phyloP scores from a whole-genome alignment of 1,140 invertebrate genomes.

The Sinella curviseta region DNA sequence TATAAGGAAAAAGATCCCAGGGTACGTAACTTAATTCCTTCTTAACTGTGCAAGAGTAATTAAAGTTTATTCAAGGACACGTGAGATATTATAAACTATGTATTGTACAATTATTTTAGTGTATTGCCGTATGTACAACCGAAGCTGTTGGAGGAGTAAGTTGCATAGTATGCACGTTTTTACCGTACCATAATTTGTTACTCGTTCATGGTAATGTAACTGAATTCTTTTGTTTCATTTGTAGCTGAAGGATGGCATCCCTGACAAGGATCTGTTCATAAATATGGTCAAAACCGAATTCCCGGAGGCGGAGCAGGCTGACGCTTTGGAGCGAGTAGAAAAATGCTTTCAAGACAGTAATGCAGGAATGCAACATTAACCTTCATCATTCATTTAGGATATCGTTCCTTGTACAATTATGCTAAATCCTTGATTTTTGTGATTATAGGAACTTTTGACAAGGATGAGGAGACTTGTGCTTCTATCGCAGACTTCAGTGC shows the following conservation, averaged over 20 bases:
- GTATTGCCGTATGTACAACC: slow-evolving; percentile 1
- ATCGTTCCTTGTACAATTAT: background rate
- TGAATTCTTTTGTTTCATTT: background rate
- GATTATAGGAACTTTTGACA: slow-evolving; percentile 20
- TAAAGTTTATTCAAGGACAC: too few species aligned
- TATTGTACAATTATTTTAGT: too few species aligned
- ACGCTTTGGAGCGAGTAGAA: background rate
- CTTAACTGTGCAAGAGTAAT: background rate
- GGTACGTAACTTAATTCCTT: background rate
- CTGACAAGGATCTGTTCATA: slow-evolving; percentile 12
- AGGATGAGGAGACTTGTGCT: background rate
- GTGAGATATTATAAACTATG: too few species aligned
- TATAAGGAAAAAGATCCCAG: background rate
- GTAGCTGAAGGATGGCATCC: slow-evolving; percentile 21
- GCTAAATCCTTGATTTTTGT: too few species aligned
- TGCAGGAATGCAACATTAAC: background rate
- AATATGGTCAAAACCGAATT: slow-evolving; percentile 7
- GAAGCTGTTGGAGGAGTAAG: slow-evolving; percentile 26
- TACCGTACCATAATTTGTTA: too few species aligned
- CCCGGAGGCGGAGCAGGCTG: background rate
- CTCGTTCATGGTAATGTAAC: background rate
- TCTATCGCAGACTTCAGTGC: slow-evolving; percentile 12
- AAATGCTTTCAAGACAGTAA: slow-evolving; percentile 21
- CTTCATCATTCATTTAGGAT: background rate
- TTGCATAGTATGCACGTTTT: too few species aligned